phyloP scores from a whole-genome alignment of 2,888 invertebrate species.

The Maniola hyperantus region DNA sequence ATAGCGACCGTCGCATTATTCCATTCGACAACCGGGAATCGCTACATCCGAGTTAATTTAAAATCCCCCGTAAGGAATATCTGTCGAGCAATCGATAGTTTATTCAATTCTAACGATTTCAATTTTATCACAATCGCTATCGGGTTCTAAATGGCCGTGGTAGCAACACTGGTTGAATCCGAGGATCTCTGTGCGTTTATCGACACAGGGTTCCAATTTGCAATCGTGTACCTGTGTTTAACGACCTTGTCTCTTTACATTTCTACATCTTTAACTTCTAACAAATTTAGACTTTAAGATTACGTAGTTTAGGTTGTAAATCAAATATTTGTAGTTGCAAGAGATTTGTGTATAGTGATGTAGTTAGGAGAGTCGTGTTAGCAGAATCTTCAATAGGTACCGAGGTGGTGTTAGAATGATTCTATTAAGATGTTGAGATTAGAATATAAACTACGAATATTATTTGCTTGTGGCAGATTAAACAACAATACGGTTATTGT shows the following conservation, averaged over 20 bases:
- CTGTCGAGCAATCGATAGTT: constrained; percentile 53
- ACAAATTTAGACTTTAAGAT: constrained; percentile 33
- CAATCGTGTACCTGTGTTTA: constrained; percentile 50
- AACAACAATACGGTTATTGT: neutral
- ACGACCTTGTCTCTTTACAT: constrained; percentile 51
- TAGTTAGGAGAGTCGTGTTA: constrained; percentile 54
- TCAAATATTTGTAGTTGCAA: constrained; percentile 25
- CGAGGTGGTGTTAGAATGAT: constrained; percentile 62
- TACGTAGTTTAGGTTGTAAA: constrained; percentile 29
- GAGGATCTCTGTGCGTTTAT: constrained; percentile 50
- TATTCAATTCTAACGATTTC: constrained; percentile 65
- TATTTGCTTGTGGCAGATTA: neutral
- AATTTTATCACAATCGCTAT: constrained; percentile 65
- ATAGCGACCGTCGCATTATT: constrained; percentile 36
- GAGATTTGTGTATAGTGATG: constrained; percentile 27
- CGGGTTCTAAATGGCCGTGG: constrained; percentile 58
- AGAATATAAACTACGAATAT: neutral
- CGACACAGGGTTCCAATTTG: constrained; percentile 62
- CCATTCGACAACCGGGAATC: constrained; percentile 33
- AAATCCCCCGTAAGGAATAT: constrained; percentile 56
- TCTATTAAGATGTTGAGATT: constrained; percentile 66
- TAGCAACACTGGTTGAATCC: constrained; percentile 63
- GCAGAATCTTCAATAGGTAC: constrained; percentile 64
- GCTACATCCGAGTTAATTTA: constrained; percentile 48
- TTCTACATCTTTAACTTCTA: neutral